Conservation (phyloP, 2,888 invertebrate species). For the Chirona hameri region DNA sequence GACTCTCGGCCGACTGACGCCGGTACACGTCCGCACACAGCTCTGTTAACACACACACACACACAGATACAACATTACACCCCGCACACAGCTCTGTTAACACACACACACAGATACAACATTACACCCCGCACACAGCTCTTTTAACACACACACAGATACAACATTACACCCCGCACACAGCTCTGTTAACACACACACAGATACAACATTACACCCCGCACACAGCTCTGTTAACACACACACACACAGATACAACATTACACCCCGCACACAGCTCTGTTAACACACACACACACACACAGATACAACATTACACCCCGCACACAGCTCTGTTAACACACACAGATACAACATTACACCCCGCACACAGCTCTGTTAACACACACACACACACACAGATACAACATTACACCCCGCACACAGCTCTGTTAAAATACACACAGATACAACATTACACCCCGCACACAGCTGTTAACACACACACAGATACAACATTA, state of each 20-base stretch:
- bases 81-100: not conserved
- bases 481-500: not conserved
- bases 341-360: not conserved
- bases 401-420: constrained; percentile 1
- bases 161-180: not conserved
- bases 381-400: no score
- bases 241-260: no score
- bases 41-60: not conserved
- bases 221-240: not conserved
- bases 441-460: not conserved
- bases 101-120: no score
- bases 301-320: no score
- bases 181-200: not conserved
- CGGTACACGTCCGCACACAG: not conserved
- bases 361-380: not conserved
- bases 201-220: not conserved
- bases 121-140: not conserved
- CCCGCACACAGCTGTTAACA: not conserved
- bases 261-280: not conserved
- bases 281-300: no score
- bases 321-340: not conserved
- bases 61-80: no score
- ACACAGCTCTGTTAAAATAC: not conserved
- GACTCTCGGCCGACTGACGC: not conserved
- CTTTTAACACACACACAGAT: not conserved